phyloP scores from a whole-genome alignment of 2,113 vertebrate species.

The Lagopus muta region DNA sequence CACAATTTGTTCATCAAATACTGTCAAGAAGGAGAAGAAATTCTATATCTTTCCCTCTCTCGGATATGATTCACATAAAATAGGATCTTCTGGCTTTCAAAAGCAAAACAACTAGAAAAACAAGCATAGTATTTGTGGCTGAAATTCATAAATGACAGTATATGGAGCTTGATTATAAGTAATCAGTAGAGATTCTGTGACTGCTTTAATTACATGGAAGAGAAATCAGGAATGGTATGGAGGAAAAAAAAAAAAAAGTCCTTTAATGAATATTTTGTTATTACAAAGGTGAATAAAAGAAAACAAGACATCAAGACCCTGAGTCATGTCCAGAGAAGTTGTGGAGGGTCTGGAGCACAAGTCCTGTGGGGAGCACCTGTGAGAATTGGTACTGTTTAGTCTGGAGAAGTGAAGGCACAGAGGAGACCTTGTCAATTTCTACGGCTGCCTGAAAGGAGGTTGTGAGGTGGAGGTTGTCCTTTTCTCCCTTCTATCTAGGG shows the following conservation, averaged over 20 bases:
- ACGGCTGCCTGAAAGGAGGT: background rate
- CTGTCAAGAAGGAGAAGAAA: background rate
- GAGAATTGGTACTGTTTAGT: background rate
- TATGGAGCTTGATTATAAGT: background rate
- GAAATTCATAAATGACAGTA: background rate
- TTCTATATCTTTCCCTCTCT: background rate
- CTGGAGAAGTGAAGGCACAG: background rate
- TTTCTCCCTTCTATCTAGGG: too few relatives aligned
- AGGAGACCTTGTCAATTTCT: background rate
- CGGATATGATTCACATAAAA: background rate
- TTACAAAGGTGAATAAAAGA: background rate
- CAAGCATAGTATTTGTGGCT: accelerated
- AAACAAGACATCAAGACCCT: background rate
- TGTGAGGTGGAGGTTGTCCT: too few relatives aligned
- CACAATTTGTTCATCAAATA: background rate
- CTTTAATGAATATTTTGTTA: background rate
- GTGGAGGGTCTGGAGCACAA: background rate
- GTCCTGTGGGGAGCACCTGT: background rate
- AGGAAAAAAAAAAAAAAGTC: background rate
- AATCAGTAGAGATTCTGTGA: background rate
- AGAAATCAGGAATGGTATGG: background rate
- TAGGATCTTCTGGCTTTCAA: background rate
- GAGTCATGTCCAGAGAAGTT: too few relatives aligned
- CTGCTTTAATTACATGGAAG: background rate
- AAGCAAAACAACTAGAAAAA: background rate